Evolutionary conservation across 1,140 invertebrate genomes (phyloP).

Genomic region (Drosophila simulans): DNA sequence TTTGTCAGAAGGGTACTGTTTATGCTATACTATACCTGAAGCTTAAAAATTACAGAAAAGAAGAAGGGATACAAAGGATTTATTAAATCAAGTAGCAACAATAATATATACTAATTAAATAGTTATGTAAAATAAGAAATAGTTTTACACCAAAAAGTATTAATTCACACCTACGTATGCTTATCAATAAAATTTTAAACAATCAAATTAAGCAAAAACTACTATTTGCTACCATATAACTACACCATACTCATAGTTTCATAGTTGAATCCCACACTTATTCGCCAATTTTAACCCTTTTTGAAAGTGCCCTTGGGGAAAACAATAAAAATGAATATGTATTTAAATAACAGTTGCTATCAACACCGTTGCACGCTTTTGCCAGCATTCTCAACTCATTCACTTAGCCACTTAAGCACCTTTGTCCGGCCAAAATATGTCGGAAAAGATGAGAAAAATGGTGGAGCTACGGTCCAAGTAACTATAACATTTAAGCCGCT

Average conservation of each 20-base stretch:
- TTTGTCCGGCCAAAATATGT: conserved; percentile 44
- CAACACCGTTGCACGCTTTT: conserved; percentile 55
- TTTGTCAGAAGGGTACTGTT: conserved; percentile 2
- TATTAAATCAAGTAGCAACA: too few relatives aligned
- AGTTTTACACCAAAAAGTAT: too few relatives aligned
- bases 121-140: too few relatives aligned
- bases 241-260: conserved; percentile 5
- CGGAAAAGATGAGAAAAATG: conserved; percentile 5
- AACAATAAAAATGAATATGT: conserved; percentile 67
- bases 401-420: conserved; percentile 29
- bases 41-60: not conserved
- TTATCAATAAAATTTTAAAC: not conserved
- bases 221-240: not conserved
- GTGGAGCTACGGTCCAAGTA: conserved; percentile 52
- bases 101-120: too few relatives aligned
- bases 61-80: not conserved
- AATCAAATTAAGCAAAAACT: not conserved
- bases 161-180: too few relatives aligned
- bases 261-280: too few relatives aligned
- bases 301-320: conserved; percentile 14
- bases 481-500: conserved; percentile 79
- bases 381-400: conserved; percentile 24
- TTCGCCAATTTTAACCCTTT: not conserved
- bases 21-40: too few relatives aligned
- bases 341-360: conserved; percentile 70